These are phyloP conservation scores for Drosophila flavopinicola DNA, from an alignment of 2,888 invertebrate species.

Conservation along the genomic window DNA sequence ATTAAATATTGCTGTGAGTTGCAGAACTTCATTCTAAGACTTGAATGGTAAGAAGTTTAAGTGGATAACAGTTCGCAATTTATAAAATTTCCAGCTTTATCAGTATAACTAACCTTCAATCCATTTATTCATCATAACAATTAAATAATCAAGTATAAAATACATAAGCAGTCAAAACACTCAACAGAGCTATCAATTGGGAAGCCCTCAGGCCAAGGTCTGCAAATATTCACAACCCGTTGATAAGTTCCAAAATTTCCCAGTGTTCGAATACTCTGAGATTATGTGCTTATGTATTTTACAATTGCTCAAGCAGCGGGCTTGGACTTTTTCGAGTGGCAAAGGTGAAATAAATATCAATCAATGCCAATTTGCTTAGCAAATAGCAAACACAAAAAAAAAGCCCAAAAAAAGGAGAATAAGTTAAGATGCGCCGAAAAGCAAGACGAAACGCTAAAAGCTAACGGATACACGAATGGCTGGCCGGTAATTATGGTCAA, in stretches of 20 bases:
- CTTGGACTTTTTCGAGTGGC: slow-evolving; percentile 29
- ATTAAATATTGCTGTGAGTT: too few species aligned
- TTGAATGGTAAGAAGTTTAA: too few species aligned
- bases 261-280: not conserved
- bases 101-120: not conserved
- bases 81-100: not conserved
- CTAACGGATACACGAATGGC: slow-evolving; percentile 53
- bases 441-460: slow-evolving; percentile 26
- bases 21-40: too few species aligned
- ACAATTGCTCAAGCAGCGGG: slow-evolving; percentile 30
- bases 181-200: not conserved
- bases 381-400: slow-evolving; percentile 44
- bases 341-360: slow-evolving; percentile 66
- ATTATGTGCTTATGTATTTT: slow-evolving; percentile 31
- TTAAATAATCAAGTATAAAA: not conserved
- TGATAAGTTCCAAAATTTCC: slow-evolving; percentile 8
- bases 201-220: slow-evolving; percentile 13
- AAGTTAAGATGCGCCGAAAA: slow-evolving; percentile 37
- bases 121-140: not conserved
- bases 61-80: slow-evolving; percentile 1
- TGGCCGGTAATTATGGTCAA: slow-evolving; percentile 70
- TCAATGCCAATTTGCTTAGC: slow-evolving; percentile 73
- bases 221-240: slow-evolving; percentile 12
- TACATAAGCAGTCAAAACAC: not conserved
- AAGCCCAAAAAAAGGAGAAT: slow-evolving; percentile 1